Evolutionary conservation across 2,888 invertebrate species (phyloP).

Genomic region (Branchinecta sandiegonensis): DNA sequence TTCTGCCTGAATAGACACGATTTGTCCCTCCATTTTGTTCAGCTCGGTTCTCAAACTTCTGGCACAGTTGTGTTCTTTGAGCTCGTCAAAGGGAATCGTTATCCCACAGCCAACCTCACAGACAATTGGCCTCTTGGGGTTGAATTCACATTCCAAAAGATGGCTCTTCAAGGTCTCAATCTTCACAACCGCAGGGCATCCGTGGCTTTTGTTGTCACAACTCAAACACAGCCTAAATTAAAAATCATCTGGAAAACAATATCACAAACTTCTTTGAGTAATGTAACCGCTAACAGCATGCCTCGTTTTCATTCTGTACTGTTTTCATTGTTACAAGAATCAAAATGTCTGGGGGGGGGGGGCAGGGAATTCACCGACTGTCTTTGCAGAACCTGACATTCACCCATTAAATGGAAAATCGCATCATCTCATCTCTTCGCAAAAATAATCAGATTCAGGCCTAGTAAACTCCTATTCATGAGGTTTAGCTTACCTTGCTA

Average conservation of each 20-base stretch:
- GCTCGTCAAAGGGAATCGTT: conserved; percentile 84
- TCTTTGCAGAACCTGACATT: too few species aligned
- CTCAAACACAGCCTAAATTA: conserved; percentile 56
- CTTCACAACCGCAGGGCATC: conserved; percentile 70
- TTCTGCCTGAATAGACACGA: conserved; percentile 72
- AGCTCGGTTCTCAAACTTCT: conserved; percentile 69
- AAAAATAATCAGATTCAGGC: too few species aligned
- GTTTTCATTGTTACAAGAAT: too few species aligned
- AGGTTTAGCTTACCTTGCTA: conserved; percentile 49
- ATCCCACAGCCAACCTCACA: conserved; percentile 89
- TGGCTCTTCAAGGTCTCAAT: conserved; percentile 71
- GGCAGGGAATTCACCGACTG: too few species aligned
- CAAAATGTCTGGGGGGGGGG: too few species aligned
- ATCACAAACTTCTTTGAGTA: too few species aligned
- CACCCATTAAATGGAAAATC: too few species aligned
- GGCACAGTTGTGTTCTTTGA: conserved; percentile 87
- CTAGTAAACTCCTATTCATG: too few species aligned
- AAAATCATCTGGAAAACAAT: too few species aligned
- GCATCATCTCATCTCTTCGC: too few species aligned
- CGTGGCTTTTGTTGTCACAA: conserved; percentile 79
- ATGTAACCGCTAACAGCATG: too few species aligned
- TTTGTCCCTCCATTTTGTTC: conserved; percentile 68
- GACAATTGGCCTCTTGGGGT: conserved; percentile 81
- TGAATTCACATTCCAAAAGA: conserved; percentile 78
- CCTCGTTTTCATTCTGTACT: too few species aligned